These are phyloP conservation scores for Sylvilagus bachmani DNA, from an alignment of 2,113 vertebrate species.

Conservation along the genomic window DNA sequence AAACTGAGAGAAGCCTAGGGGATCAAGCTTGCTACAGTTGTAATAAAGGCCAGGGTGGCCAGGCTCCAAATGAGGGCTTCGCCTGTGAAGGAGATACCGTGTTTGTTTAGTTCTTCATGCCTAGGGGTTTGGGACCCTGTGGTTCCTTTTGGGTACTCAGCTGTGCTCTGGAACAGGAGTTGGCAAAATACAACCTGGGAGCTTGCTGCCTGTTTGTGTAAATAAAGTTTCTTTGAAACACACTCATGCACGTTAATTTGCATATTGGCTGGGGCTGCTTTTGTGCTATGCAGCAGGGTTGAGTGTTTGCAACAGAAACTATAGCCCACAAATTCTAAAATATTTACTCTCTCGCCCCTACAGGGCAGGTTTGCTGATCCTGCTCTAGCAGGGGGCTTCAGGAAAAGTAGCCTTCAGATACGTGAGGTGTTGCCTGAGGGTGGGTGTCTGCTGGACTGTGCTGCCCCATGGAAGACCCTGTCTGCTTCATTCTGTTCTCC, in stretches of 20 bases:
- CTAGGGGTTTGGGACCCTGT: background rate
- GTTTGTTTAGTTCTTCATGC: slow-evolving; percentile 32
- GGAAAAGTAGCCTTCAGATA: background rate
- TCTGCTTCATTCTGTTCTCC: background rate
- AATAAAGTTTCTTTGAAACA: slow-evolving; percentile 43
- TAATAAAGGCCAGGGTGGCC: background rate
- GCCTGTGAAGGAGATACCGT: background rate
- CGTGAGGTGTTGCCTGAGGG: background rate
- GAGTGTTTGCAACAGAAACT: background rate
- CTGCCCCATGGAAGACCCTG: background rate
- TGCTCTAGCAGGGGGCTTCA: background rate
- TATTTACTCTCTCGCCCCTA: background rate
- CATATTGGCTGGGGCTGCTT: background rate
- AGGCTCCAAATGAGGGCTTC: background rate
- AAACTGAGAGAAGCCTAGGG: background rate
- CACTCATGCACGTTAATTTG: background rate
- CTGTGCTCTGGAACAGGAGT: background rate
- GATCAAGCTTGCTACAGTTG: background rate
- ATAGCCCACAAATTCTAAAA: slow-evolving; percentile 34
- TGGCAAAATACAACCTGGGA: background rate
- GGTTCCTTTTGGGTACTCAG: slow-evolving; percentile 9
- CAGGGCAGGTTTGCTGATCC: background rate
- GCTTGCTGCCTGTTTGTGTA: background rate
- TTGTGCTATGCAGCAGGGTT: background rate
- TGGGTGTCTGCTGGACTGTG: background rate